phyloP scores from a whole-genome alignment of 2,797 vertebrate species.

The Melanotaenia maccullochi region DNA sequence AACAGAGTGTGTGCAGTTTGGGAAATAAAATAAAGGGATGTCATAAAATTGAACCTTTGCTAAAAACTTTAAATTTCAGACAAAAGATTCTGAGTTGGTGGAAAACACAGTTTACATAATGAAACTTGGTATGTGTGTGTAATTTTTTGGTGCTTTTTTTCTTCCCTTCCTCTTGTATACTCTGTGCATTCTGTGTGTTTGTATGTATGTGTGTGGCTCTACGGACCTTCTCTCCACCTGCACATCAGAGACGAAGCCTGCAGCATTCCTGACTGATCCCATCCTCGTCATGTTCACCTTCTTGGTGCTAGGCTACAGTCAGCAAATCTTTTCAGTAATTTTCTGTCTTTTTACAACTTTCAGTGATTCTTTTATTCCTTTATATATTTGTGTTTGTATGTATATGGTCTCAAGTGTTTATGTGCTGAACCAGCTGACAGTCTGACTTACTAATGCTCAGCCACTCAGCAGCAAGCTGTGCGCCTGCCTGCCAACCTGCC shows the following conservation, averaged over 20 bases:
- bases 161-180: neutral
- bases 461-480: neutral
- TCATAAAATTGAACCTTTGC: too few species aligned
- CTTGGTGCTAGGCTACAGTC: neutral
- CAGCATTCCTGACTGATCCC: neutral
- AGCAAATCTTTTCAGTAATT: too few species aligned
- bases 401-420: neutral
- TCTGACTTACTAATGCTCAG: neutral
- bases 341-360: too few species aligned
- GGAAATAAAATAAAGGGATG: too few species aligned
- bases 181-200: neutral
- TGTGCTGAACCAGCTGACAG: conserved; percentile 7
- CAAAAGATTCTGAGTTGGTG: too few species aligned
- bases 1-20: too few species aligned
- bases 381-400: neutral
- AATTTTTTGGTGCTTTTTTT: neutral
- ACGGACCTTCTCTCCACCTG: neutral
- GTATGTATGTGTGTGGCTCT: neutral
- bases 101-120: too few species aligned
- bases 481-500: conserved; percentile 9
- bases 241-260: neutral
- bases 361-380: neutral
- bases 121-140: neutral
- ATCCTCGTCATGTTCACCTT: neutral
- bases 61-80: too few species aligned